Evolutionary conservation across 1,140 invertebrate genomes (phyloP).

Genomic region (Aphaenogaster ashmeadi): DNA sequence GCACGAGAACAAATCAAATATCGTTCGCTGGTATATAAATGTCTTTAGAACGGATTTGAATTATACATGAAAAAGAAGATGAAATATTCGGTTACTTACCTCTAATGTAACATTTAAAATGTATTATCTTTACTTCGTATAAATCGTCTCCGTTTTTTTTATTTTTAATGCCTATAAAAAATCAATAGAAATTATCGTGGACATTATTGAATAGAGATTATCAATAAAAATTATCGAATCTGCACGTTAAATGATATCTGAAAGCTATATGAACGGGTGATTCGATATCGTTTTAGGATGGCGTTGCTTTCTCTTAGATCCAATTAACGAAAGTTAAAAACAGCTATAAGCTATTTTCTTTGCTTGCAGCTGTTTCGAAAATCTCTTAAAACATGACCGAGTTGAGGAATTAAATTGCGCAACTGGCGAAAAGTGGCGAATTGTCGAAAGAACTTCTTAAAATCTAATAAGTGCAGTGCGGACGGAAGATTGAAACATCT

Average conservation of each 20-base stretch:
- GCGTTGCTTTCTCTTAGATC: neutral
- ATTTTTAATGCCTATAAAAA: neutral
- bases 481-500: constrained; percentile 42
- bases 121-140: neutral
- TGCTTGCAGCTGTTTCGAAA: constrained; percentile 51
- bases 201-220: neutral
- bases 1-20: constrained; percentile 55
- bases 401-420: constrained; percentile 52
- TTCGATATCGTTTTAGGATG: neutral
- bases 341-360: constrained; percentile 41
- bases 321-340: constrained; percentile 39
- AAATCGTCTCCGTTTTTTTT: neutral
- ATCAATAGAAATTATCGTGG: neutral
- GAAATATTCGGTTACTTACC: constrained; percentile 34
- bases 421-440: constrained; percentile 52
- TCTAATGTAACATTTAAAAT: neutral
- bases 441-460: constrained; percentile 59
- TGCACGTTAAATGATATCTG: neutral
- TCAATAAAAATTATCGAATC: neutral
- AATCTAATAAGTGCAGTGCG: constrained; percentile 40
- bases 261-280: neutral
- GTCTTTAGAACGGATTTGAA: constrained; percentile 40
- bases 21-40: constrained; percentile 31
- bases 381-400: constrained; percentile 50
- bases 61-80: constrained; percentile 46